A percentile compares a stretch with the other conserved stretches of the same genome.
phyloP scores from a whole-genome alignment of 1,140 invertebrate genomes.

The Lepidurus packardi region DNA sequence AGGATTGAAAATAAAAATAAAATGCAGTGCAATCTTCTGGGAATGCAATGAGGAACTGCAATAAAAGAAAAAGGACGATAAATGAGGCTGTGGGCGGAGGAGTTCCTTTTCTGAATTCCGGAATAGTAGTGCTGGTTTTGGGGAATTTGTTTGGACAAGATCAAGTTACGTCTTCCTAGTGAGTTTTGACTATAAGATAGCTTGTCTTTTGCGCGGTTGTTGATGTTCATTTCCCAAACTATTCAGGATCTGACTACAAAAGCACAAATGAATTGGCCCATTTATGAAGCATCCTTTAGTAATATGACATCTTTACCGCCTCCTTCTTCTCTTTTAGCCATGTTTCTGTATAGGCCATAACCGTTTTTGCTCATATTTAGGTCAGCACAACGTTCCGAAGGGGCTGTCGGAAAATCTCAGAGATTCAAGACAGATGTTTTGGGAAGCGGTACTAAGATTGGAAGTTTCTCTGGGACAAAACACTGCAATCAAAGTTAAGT shows the following conservation, averaged over 20 bases:
- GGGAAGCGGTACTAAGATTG: no score
- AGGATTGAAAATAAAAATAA: background rate
- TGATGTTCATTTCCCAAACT: conserved; percentile 2
- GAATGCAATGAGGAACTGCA: no score
- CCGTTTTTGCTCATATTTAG: no score
- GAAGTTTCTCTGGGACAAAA: no score
- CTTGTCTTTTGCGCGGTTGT: conserved; percentile 2
- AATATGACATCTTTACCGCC: conserved; percentile 17
- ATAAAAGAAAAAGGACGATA: background rate
- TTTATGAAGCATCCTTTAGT: background rate
- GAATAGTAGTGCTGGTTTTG: background rate
- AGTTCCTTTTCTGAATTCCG: background rate
- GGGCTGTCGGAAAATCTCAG: no score
- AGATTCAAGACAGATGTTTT: no score
- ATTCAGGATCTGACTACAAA: background rate
- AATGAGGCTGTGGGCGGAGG: background rate
- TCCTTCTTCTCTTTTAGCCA: background rate
- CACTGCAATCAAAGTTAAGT: no score
- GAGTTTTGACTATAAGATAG: background rate
- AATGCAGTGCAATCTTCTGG: background rate
- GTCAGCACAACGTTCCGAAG: no score
- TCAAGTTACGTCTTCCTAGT: background rate
- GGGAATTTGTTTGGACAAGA: background rate
- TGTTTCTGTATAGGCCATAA: no score
- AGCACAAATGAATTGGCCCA: background rate